Evolutionary conservation across 2,797 vertebrate species (phyloP).

Genomic region (Poeciliopsis infans): DNA sequence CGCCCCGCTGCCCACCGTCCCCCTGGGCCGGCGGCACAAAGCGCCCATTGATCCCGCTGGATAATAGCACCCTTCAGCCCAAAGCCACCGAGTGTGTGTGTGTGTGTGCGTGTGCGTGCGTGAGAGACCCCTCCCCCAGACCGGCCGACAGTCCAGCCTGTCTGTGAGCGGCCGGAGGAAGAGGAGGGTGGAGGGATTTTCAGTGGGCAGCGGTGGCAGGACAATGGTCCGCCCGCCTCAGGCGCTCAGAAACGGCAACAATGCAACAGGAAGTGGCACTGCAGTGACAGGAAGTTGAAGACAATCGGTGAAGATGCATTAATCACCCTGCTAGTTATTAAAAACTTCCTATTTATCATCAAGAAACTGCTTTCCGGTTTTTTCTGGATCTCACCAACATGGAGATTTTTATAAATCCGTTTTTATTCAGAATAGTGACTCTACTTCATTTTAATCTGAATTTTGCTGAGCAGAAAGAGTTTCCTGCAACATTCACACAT

Average conservation of each 20-base stretch:
- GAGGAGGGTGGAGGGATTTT: constrained; percentile 26
- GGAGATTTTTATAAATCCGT: neutral
- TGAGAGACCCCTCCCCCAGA: constrained; percentile 44
- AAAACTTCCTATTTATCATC: neutral
- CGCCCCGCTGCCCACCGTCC: constrained; percentile 33
- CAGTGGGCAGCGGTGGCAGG: constrained; percentile 16
- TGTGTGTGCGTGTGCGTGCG: constrained; percentile 8
- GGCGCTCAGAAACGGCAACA: constrained; percentile 19
- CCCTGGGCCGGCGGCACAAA: constrained; percentile 70
- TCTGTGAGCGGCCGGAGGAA: constrained; percentile 1
- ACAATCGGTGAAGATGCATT: constrained; percentile 30
- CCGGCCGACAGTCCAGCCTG: constrained; percentile 24
- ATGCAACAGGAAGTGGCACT: constrained; percentile 63
- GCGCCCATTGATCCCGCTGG: constrained; percentile 74
- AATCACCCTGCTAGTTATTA: constrained; percentile 10
- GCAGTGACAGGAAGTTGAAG: constrained; percentile 63
- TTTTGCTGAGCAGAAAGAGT: neutral
- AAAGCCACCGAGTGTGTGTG: constrained; percentile 11
- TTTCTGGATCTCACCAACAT: neutral
- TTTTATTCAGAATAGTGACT: neutral
- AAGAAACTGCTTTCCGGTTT: neutral
- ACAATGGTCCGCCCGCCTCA: constrained; percentile 32
- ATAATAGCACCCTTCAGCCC: constrained; percentile 80
- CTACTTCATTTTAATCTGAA: neutral
- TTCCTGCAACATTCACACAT: neutral